phyloP scores from a whole-genome alignment of 1,140 invertebrate species.

The Asobara japonica region DNA sequence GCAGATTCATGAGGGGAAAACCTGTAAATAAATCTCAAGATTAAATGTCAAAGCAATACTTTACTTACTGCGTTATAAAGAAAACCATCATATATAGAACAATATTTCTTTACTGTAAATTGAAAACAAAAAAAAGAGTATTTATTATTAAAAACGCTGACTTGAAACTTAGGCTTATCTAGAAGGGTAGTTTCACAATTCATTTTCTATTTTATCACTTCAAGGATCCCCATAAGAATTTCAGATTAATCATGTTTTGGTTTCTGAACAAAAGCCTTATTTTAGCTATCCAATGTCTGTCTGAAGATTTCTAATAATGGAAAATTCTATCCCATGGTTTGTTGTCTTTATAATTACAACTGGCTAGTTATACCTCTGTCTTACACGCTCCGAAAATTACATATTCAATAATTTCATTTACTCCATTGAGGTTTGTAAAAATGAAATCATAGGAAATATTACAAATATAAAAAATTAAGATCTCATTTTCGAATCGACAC shows the following conservation, averaged over 20 bases:
- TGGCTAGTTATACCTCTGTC: too few relatives aligned
- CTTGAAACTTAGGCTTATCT: neutral
- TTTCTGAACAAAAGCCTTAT: neutral
- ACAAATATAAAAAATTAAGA: neutral
- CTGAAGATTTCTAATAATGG: neutral
- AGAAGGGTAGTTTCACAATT: neutral
- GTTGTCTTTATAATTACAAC: neutral
- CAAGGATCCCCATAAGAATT: neutral
- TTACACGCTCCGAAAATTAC: neutral
- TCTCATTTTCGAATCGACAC: neutral
- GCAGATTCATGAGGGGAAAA: too few relatives aligned
- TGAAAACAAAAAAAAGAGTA: constrained; percentile 8
- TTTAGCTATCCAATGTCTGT: neutral
- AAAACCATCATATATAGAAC: constrained; percentile 13
- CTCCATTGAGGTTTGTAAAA: neutral
- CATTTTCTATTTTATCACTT: neutral
- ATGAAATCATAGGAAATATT: neutral
- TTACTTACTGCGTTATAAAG: too few relatives aligned
- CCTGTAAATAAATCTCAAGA: too few relatives aligned
- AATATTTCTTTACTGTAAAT: neutral
- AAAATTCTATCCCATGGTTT: neutral
- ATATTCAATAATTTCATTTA: neutral
- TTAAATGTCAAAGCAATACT: too few relatives aligned
- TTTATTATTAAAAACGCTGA: neutral
- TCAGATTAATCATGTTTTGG: too few relatives aligned